Base-by-base conservation (phyloP, 2,113 vertebrate species). In the Atrichornis clamosus region DNA sequence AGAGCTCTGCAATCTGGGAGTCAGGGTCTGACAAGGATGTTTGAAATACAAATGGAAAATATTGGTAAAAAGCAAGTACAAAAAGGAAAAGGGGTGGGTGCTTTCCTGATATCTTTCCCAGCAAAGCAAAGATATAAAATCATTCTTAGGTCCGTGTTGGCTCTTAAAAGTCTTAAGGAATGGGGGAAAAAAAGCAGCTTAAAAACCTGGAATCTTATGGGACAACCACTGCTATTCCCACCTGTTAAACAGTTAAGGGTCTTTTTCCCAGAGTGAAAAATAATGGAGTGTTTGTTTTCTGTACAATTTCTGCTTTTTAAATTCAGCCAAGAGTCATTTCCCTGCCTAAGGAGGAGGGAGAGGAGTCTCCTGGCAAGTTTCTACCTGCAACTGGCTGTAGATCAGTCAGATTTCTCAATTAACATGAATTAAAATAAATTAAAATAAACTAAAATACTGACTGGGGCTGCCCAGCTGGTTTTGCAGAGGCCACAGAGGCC, bases 151-250 rank as follows among this genome's bases (percentile, higher is more conserved):
- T 33, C 10, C 12, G 2, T 62, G 72, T 56, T 33, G 17, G 65
- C 15, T 87, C 28, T 47, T 47, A 59, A 63, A 84, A 84, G 4
- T 24, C 28, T 35, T 32, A 44, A 73, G 21, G 46, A 78, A 62
- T 15, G 24, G 19, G 5, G 16, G 7, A 1, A 1, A 1, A 14
- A 23, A 23, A 11, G 14, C 67, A n/a, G 18, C 39, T 39, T 50
- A 10, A 75, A 50, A 85, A 18, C 10, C 27, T 60, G 35, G 50
- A 78, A 46, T 73, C 27, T 13, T 72, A 6, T 17, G 46, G 46
- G 44, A 13, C 19, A 46, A 47, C 26, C 37, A 11, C 22, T 75
- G 65, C n/a, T 7, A 6, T 53, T 37, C 20, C 52, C 37, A 20
- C 5, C 19, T 4, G 0, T 41, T 13, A 22, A 53, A 46, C 3